A percentile compares a stretch with the other conserved stretches of the same genome.
These are phyloP conservation scores for Varanus komodoensis DNA, from an alignment of 2,113 vertebrate species.

Conservation along the genomic window DNA sequence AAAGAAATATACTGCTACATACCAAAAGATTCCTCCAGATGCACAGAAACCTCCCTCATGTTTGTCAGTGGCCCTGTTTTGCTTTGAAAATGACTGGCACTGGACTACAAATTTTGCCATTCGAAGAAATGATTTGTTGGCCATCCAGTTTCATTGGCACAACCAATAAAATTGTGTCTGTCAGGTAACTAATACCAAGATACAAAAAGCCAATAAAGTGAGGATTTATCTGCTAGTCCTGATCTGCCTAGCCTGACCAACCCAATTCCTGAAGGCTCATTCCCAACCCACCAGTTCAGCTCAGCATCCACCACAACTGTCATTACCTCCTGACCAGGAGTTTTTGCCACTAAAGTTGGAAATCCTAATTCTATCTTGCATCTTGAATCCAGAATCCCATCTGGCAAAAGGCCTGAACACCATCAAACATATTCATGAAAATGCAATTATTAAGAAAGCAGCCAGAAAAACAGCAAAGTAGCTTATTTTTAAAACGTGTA, in stretches of 20 bases:
- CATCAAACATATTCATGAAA: not conserved
- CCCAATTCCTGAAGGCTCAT: not conserved
- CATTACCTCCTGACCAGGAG: not conserved
- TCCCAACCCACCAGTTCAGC: not conserved
- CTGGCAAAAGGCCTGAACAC: not conserved
- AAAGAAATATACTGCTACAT: not conserved
- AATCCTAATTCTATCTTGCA: not conserved
- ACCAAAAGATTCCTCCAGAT: not conserved
- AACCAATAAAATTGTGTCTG: not conserved
- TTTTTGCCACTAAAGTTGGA: not conserved
- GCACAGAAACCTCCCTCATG: not conserved
- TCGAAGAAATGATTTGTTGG: not conserved
- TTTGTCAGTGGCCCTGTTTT: not conserved
- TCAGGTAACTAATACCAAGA: not conserved
- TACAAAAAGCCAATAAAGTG: not conserved
- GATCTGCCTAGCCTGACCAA: not conserved
- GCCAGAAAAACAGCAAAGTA: not conserved
- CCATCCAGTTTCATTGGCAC: not conserved
- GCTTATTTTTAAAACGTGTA: not conserved
- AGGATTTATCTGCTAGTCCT: not conserved
- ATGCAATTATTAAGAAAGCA: too few relatives aligned
- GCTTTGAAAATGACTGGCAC: not conserved
- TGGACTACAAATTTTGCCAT: not conserved
- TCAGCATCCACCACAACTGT: not conserved
- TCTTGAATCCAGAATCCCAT: not conserved